Conservation (phyloP, 2,888 invertebrate species). For the Bombylius discolor region DNA sequence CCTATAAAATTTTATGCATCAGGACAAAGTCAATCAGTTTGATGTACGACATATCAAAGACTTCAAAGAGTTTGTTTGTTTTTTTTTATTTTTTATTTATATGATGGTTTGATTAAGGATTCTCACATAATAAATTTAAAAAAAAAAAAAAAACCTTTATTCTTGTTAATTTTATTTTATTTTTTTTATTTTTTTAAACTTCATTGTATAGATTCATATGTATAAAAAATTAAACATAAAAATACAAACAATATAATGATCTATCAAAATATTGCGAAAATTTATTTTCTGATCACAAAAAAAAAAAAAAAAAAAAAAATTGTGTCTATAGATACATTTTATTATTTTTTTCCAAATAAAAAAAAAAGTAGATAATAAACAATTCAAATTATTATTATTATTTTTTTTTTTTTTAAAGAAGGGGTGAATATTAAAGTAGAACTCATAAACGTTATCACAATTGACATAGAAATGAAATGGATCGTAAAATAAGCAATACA, state of each 20-base stretch:
- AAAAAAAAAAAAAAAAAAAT: background rate
- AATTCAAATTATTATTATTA: constrained; percentile 3
- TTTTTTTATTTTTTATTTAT: background rate
- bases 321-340: background rate
- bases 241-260: background rate
- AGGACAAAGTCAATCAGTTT: constrained; percentile 5
- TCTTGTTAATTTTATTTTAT: too few relatives aligned
- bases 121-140: constrained; percentile 7
- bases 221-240: background rate
- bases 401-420: background rate
- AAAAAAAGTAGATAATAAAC: background rate
- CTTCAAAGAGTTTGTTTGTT: background rate
- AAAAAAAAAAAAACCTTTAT: background rate
- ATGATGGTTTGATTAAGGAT: background rate
- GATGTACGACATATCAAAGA: constrained; percentile 2
- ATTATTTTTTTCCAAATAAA: background rate
- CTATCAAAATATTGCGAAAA: background rate
- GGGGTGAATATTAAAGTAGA: constrained; percentile 8
- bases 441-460: constrained; percentile 6
- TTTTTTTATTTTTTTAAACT: background rate
- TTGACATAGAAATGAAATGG: constrained; percentile 2
- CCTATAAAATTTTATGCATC: background rate
- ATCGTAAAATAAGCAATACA: background rate
- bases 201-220: background rate
- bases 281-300: background rate